Evolutionary conservation across 1,140 invertebrate species (phyloP).

Genomic region (Drosophila erecta): DNA sequence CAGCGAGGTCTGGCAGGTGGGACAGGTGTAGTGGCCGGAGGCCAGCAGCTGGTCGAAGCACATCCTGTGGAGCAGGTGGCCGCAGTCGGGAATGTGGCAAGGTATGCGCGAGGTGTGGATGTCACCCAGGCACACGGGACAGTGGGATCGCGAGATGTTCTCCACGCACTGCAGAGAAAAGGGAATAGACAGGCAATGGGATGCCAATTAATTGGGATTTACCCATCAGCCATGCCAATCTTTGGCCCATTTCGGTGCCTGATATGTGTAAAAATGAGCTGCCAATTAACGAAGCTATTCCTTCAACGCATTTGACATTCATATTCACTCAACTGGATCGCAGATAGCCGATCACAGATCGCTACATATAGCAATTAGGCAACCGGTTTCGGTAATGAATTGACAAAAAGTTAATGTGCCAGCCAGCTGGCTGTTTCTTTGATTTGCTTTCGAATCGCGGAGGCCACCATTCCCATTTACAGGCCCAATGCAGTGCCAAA

Average conservation of each 20-base stretch:
- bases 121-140: slow-evolving; percentile 94
- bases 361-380: slow-evolving; percentile 42
- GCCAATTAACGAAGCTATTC: slow-evolving; percentile 31
- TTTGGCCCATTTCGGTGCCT: slow-evolving; percentile 14
- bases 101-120: slow-evolving; percentile 95
- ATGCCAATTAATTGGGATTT: background rate
- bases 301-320: slow-evolving; percentile 27
- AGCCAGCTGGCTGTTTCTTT: slow-evolving; percentile 32
- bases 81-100: slow-evolving; percentile 94
- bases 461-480: slow-evolving; percentile 22
- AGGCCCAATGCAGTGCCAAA: background rate
- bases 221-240: slow-evolving; percentile 4
- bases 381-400: slow-evolving; percentile 59
- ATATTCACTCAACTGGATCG: slow-evolving; percentile 42
- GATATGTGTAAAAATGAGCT: slow-evolving; percentile 18
- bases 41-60: slow-evolving; percentile 91
- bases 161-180: slow-evolving; percentile 90
- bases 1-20: slow-evolving; percentile 93
- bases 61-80: slow-evolving; percentile 92
- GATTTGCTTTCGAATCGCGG: slow-evolving; percentile 37
- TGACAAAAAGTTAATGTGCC: slow-evolving; percentile 41
- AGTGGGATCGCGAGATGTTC: slow-evolving; percentile 93
- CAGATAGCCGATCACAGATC: slow-evolving; percentile 15
- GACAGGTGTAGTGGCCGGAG: slow-evolving; percentile 93
- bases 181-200: background rate